phyloP scores from a whole-genome alignment of 1,140 invertebrate species.

The Hyphantria cunea region DNA sequence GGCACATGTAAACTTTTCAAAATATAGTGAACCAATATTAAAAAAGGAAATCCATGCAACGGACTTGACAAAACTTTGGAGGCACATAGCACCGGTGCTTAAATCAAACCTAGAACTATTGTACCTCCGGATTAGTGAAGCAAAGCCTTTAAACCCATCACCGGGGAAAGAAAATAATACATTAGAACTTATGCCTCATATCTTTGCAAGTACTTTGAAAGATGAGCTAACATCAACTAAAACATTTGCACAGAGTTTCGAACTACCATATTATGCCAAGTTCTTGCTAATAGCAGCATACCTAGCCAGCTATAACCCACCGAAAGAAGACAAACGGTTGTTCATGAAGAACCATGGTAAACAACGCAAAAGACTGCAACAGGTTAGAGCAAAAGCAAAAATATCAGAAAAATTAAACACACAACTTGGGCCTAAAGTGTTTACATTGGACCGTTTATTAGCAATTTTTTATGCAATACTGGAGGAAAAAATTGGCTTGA shows the following conservation, averaged over 20 bases:
- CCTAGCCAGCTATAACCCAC: conserved; percentile 94
- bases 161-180: conserved; percentile 59
- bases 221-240: conserved; percentile 79
- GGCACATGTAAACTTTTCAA: conserved; percentile 86
- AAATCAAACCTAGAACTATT: conserved; percentile 89
- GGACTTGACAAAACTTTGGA: conserved; percentile 88
- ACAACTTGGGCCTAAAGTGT: conserved; percentile 90
- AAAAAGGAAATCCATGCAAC: conserved; percentile 73
- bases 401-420: conserved; percentile 82
- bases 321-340: conserved; percentile 91
- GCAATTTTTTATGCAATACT: conserved; percentile 96
- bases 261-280: conserved; percentile 94
- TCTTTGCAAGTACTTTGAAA: conserved; percentile 68
- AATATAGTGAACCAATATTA: conserved; percentile 89
- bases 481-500: conserved; percentile 91
- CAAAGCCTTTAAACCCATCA: conserved; percentile 47
- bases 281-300: conserved; percentile 94
- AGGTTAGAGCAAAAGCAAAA: conserved; percentile 82
- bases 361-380: conserved; percentile 83
- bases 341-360: conserved; percentile 90
- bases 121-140: conserved; percentile 86
- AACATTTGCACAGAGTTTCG: conserved; percentile 86
- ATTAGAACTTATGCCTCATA: conserved; percentile 31
- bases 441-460: conserved; percentile 91
- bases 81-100: conserved; percentile 88